A percentile compares a stretch with the other conserved stretches of the same genome.
Conservation (phyloP, 2,113 vertebrate genomes). For the Tyto alba region DNA sequence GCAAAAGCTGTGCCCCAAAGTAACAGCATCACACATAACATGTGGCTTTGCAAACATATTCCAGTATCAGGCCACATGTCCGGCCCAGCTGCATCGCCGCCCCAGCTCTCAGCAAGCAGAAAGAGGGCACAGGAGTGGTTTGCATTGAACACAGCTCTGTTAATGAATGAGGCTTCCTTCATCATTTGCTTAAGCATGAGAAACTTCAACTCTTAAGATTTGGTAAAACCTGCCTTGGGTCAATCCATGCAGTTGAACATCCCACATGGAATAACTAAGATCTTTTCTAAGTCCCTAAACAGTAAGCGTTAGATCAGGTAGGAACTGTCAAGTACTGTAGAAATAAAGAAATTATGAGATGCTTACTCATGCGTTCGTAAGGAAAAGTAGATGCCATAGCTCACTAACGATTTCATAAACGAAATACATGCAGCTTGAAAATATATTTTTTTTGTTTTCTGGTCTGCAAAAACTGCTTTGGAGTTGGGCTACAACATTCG, state of each 20-base stretch:
- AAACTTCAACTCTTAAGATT: background rate
- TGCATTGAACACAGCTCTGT: background rate
- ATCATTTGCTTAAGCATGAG: background rate
- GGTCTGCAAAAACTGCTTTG: background rate
- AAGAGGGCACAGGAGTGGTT: background rate
- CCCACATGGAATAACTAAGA: fast-evolving
- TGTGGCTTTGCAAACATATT: background rate
- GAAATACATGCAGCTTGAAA: background rate
- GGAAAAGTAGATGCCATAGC: background rate
- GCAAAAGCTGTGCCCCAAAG: background rate
- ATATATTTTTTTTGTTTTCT: fast-evolving
- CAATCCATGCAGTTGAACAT: background rate
- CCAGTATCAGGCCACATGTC: background rate
- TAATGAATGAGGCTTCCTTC: background rate
- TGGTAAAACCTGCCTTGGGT: background rate
- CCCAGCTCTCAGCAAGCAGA: background rate
- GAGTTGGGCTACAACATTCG: background rate
- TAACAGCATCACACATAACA: background rate
- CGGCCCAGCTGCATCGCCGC: fast-evolving
- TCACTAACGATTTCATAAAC: background rate
- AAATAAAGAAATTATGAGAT: background rate
- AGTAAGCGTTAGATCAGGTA: background rate
- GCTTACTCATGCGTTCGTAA: background rate
- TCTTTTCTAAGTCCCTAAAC: background rate
- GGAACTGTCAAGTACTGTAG: background rate